phyloP scores from a whole-genome alignment of 2,888 invertebrate genomes.

The Aproaerema taeniolella region DNA sequence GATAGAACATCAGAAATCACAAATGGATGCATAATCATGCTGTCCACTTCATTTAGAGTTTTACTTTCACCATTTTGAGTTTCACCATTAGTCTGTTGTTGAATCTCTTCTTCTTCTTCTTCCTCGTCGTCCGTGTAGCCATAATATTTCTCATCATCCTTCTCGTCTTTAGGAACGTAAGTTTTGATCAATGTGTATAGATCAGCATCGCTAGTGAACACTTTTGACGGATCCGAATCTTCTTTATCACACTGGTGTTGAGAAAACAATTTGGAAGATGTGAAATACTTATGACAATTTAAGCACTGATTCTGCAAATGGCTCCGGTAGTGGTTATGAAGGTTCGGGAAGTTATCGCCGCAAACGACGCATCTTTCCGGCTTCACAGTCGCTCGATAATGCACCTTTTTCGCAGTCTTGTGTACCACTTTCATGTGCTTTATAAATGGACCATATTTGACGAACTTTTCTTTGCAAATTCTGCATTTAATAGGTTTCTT shows the following conservation, averaged over 20 bases:
- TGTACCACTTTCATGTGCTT: conserved; percentile 60
- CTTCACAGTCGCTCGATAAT: conserved; percentile 56
- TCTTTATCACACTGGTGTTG: conserved; percentile 52
- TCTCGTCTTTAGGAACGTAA: conserved; percentile 56
- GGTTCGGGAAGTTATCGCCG: conserved; percentile 75
- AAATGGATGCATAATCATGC: conserved; percentile 51
- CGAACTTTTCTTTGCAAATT: conserved; percentile 59
- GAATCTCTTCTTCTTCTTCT: conserved; percentile 28
- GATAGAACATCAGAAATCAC: conserved; percentile 67
- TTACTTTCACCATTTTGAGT: conserved; percentile 38
- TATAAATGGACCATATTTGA: conserved; percentile 64
- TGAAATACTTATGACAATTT: conserved; percentile 61
- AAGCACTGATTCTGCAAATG: conserved; percentile 76
- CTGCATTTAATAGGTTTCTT: conserved; percentile 64
- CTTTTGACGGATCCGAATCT: conserved; percentile 55
- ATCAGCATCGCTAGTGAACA: conserved; percentile 53
- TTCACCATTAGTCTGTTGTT: conserved; percentile 32
- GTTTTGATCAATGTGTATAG: conserved; percentile 47
- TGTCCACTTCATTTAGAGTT: conserved; percentile 22
- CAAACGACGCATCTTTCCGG: conserved; percentile 79
- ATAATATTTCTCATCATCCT: conserved; percentile 63
- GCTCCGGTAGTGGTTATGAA: conserved; percentile 79
- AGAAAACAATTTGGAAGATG: conserved; percentile 50
- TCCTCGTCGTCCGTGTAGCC: conserved; percentile 53
- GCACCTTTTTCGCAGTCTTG: conserved; percentile 54